Evolutionary conservation across 1,140 invertebrate genomes (phyloP).

Genomic region (Pseudomyrmex flavicornis): DNA sequence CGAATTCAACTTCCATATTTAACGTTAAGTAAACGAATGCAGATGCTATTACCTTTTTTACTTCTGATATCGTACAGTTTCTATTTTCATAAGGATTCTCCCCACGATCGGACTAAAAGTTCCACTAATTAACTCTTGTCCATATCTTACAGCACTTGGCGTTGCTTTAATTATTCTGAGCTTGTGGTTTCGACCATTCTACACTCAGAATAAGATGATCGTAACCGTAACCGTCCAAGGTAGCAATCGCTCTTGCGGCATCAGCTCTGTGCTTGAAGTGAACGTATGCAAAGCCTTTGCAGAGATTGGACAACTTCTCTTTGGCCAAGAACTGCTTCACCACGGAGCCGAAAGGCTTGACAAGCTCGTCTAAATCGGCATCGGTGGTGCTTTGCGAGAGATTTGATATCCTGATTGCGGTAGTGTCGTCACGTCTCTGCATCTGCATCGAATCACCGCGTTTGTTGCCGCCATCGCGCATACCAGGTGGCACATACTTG

Average conservation of each 20-base stretch:
- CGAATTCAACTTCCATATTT: no score
- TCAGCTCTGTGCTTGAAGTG: constrained; percentile 96
- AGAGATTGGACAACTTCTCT: constrained; percentile 92
- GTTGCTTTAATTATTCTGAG: constrained; percentile 78
- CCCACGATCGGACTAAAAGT: background rate
- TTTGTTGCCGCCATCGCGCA: constrained; percentile 92
- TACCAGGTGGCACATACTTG: constrained; percentile 94
- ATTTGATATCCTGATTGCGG: constrained; percentile 98
- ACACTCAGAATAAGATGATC: constrained; percentile 99
- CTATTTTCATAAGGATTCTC: constrained; percentile 2
- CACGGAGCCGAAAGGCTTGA: constrained; percentile 95
- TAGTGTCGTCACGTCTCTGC: constrained; percentile 91
- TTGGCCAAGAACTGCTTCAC: constrained; percentile 95
- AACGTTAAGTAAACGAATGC: no score
- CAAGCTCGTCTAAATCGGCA: constrained; percentile 97
- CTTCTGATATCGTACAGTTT: no score
- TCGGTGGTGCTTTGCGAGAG: constrained; percentile 98
- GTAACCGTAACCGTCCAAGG: constrained; percentile 97
- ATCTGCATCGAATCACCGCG: constrained; percentile 90
- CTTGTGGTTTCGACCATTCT: constrained; percentile 98
- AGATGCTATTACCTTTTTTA: no score
- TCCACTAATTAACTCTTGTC: background rate
- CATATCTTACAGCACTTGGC: background rate
- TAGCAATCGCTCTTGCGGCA: constrained; percentile 95
- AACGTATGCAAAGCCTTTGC: constrained; percentile 98